Evolutionary conservation across 2,113 vertebrate genomes (phyloP).

Genomic region (Stictonetta naevosa): DNA sequence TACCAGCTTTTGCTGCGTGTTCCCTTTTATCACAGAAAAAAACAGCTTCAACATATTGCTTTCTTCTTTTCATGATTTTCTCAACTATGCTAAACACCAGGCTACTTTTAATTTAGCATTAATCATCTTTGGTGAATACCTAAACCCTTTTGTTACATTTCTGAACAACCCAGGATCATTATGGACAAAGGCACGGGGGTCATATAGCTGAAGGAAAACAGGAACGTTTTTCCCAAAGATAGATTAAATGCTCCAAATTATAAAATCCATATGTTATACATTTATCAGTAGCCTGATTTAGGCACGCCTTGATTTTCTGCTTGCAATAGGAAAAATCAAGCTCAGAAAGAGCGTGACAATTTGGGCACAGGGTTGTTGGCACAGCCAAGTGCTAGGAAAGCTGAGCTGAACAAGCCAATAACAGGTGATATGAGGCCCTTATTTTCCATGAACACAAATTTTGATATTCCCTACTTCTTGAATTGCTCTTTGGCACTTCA

Average conservation of each 20-base stretch:
- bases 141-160: neutral
- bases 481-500: neutral
- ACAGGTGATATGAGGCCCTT: neutral
- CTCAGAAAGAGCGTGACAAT: accelerated
- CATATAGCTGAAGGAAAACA: neutral
- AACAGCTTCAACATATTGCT: accelerated
- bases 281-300: neutral
- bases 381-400: accelerated
- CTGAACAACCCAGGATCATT: neutral
- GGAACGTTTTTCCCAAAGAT: accelerated
- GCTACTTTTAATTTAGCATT: neutral
- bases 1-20: neutral
- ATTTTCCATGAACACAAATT: neutral
- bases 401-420: neutral
- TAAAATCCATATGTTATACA: neutral
- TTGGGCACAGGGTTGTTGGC: neutral
- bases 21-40: neutral
- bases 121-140: neutral
- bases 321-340: neutral
- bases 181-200: neutral
- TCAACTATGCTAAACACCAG: neutral
- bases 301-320: neutral
- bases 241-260: neutral
- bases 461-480: neutral
- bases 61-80: neutral